These are phyloP conservation scores for Stegastes partitus DNA, from an alignment of 2,113 vertebrate species.

Conservation along the genomic window DNA sequence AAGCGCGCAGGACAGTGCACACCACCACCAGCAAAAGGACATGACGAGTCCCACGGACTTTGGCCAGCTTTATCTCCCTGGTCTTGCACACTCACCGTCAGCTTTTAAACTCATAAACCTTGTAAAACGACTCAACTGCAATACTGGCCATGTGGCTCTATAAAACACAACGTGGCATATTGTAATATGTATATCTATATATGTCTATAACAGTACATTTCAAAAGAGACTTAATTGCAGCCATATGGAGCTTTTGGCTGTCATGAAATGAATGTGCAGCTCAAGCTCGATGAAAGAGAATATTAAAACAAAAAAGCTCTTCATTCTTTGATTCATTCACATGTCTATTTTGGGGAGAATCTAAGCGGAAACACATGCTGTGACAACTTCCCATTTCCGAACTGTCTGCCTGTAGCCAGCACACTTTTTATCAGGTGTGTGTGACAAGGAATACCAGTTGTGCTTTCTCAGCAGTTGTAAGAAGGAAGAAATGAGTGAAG, in stretches of 20 bases:
- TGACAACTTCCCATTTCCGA: constrained; percentile 74
- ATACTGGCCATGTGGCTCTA: neutral
- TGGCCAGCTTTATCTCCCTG: constrained; percentile 56
- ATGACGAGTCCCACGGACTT: constrained; percentile 57
- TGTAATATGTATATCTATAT: neutral
- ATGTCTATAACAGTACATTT: neutral
- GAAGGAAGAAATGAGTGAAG: constrained; percentile 27
- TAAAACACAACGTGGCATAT: neutral
- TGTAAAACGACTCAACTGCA: neutral
- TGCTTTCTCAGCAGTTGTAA: constrained; percentile 59
- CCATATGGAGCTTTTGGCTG: neutral
- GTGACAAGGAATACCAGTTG: constrained; percentile 6
- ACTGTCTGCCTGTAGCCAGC: constrained; percentile 33
- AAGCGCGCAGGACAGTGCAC: constrained; percentile 7
- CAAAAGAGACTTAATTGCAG: neutral
- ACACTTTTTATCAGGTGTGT: constrained; percentile 56
- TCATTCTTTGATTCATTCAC: constrained; percentile 45
- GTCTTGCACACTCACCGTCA: constrained; percentile 60
- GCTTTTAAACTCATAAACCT: constrained; percentile 43
- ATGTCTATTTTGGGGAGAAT: constrained; percentile 44
- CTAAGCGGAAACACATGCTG: constrained; percentile 62
- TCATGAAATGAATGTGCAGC: neutral
- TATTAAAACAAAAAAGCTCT: constrained; percentile 25
- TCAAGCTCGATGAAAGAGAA: constrained; percentile 4
- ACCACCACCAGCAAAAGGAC: neutral